Base-by-base conservation (phyloP, 2,797 vertebrate species). In the Gallinago solitaria region DNA sequence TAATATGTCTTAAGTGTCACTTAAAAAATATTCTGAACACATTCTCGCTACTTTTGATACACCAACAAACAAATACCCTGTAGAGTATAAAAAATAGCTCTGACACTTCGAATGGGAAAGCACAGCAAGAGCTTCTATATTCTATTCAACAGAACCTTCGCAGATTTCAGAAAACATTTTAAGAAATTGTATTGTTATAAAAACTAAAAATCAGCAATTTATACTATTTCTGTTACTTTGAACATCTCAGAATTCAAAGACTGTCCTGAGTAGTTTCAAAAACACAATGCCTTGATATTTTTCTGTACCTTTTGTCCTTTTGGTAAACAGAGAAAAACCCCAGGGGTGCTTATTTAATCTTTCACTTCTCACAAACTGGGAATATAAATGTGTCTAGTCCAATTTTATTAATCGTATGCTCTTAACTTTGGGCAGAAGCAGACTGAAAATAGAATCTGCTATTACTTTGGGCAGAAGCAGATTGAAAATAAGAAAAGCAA, bases 1-100 rank as follows among this genome's bases (percentile, higher is more conserved):
- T 88, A 91, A 69, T 82, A 71, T 64, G n/a, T 39, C 35, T 93
- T 92, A 89, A 89, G 13, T 59, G 73, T 91, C 71, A 78, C 65
- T 90, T 85, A 32, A 68, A 87, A 81, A 83, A 79, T 50, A 95
- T 37, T 48, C 48, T 70, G 11, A 80, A 51, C 13, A 69, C 54
- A 33, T 83, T 89, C 30, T 84, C 47, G 70, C 60, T 71, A 69
- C 14, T 56, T 85, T 59, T 53, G 16, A 60, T 78, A 59, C 16
- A 82, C 61, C 33, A 59, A 16, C 39, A 80, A 59, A 75, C 33
- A 81, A 74, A 85, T 32, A 78, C 6, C 18, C 12, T 53, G 25
- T 33, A n/a, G 11, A 67, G 10, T 37, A 9, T 65, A 35, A 85
- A 79, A 61, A 47, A 76, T 7, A 73, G 33, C 5, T 4, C 14